phyloP scores from a whole-genome alignment of 2,797 vertebrate species.

The Sciaenops ocellatus region DNA sequence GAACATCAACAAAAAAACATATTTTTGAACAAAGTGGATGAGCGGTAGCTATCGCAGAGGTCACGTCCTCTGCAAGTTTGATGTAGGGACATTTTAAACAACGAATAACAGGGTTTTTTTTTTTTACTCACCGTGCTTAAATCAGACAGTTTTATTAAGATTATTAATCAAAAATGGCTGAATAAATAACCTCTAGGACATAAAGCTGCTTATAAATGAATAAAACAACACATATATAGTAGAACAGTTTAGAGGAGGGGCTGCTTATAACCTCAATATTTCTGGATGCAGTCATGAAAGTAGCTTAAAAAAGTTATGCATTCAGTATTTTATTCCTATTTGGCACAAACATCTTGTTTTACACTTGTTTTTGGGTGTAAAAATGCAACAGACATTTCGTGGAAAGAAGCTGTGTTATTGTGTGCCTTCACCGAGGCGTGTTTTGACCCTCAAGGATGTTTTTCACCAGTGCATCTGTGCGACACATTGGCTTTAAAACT shows the following conservation, averaged over 20 bases:
- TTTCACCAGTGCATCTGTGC: constrained; percentile 28
- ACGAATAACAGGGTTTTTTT: too few species aligned
- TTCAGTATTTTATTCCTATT: neutral
- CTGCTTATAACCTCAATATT: neutral
- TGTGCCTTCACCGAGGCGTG: neutral
- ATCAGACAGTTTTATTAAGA: too few species aligned
- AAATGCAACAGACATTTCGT: neutral
- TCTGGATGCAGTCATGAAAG: neutral
- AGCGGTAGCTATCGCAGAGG: neutral
- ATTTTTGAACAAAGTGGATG: neutral
- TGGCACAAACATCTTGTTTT: neutral
- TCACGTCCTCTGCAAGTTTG: neutral
- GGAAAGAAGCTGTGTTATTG: neutral
- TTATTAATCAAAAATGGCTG: too few species aligned
- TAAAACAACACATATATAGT: too few species aligned
- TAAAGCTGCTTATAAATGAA: too few species aligned
- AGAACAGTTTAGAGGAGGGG: too few species aligned
- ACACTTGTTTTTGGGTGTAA: neutral
- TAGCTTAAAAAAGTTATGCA: neutral
- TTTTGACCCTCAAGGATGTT: constrained; percentile 39
- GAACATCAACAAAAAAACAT: neutral
- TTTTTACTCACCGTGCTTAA: too few species aligned
- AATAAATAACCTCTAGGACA: too few species aligned
- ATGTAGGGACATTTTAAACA: too few species aligned
- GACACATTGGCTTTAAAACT: constrained; percentile 30